Evolutionary conservation across 2,113 vertebrate species (phyloP).

Genomic region (Naja naja): DNA sequence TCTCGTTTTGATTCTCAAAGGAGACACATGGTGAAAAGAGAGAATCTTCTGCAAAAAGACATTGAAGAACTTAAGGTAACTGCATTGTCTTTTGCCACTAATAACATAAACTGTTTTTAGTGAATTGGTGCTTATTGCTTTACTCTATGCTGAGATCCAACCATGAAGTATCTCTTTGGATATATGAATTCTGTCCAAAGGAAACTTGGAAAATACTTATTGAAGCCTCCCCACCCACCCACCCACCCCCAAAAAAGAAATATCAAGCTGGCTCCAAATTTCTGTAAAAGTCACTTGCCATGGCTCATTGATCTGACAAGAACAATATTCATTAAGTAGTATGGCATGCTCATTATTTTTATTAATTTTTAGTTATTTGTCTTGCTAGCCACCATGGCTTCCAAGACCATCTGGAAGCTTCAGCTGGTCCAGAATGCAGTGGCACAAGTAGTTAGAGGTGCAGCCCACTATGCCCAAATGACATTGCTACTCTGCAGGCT

Average conservation of each 20-base stretch:
- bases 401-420: background rate
- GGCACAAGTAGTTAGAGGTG: background rate
- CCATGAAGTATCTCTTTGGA: background rate
- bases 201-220: background rate
- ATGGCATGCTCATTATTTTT: background rate
- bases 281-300: background rate
- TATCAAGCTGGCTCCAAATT: background rate
- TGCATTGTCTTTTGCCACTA: rapidly evolving
- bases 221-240: too few relatives aligned
- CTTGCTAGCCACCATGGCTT: background rate
- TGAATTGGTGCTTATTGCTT: background rate
- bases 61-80: constrained; percentile 87
- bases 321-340: background rate
- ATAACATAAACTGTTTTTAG: background rate
- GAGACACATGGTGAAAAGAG: constrained; percentile 90
- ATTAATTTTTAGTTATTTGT: background rate
- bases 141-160: background rate
- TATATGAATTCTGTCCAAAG: background rate
- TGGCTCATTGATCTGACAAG: background rate
- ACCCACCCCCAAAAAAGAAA: background rate
- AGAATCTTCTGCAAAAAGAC: constrained; percentile 82
- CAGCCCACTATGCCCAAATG: background rate
- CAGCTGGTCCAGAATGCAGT: background rate
- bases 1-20: constrained; percentile 87
- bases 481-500: background rate